Evolutionary conservation across 1,140 invertebrate species (phyloP).

Genomic region (Drosophila persimilis): DNA sequence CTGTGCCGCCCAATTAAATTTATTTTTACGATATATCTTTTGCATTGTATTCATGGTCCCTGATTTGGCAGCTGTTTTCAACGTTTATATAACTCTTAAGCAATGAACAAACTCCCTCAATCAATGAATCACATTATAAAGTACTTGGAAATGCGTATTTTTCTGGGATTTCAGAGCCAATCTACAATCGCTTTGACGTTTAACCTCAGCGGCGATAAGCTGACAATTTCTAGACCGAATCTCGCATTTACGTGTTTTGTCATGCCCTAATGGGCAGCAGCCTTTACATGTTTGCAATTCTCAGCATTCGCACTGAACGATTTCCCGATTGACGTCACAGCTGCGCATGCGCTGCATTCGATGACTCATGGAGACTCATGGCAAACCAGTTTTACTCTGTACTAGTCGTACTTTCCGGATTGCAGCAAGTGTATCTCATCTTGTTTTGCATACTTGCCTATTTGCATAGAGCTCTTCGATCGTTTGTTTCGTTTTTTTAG

Average conservation of each 20-base stretch:
- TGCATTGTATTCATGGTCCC: neutral
- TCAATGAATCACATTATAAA: constrained; percentile 15
- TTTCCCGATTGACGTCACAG: constrained; percentile 52
- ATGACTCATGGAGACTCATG: constrained; percentile 10
- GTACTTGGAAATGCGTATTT: neutral
- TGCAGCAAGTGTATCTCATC: constrained; percentile 1
- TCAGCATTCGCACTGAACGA: neutral
- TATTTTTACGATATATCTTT: constrained; percentile 10
- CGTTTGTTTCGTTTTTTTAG: neutral
- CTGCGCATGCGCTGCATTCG: constrained; percentile 38
- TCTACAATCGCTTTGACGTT: constrained; percentile 17
- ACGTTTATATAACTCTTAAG: constrained; percentile 22
- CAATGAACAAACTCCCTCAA: neutral
- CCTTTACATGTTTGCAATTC: neutral
- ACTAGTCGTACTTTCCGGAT: neutral
- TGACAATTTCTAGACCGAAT: constrained; percentile 12
- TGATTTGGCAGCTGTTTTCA: constrained; percentile 3
- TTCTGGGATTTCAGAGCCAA: constrained; percentile 4
- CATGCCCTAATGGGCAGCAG: neutral
- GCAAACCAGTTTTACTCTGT: constrained; percentile 12
- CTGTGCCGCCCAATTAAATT: constrained; percentile 39
- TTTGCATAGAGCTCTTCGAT: neutral
- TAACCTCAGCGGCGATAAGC: constrained; percentile 25
- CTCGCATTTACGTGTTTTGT: neutral
- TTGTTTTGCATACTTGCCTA: neutral